Percentiles rank a stretch among this genome's conserved stretches.
These are phyloP conservation scores for Ectropis crepuscularia DNA, from an alignment of 2,888 invertebrate species.

Conservation along the genomic window DNA sequence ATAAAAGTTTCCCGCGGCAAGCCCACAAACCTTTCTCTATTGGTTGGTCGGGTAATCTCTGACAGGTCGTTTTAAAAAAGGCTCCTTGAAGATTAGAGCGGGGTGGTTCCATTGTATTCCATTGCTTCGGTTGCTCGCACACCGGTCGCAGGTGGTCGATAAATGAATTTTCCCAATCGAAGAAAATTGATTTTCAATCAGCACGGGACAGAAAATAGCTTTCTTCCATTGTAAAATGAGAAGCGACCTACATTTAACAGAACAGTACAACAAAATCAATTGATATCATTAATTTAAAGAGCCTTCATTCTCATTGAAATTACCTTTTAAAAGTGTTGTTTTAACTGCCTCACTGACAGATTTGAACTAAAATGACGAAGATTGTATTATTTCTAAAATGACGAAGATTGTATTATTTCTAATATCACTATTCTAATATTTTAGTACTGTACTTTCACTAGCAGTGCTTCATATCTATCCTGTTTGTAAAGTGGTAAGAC, in stretches of 20 bases:
- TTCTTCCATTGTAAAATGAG: constrained; percentile 49
- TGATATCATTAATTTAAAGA: too few species aligned
- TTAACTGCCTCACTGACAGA: too few species aligned
- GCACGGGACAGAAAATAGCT: constrained; percentile 51
- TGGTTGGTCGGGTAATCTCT: constrained; percentile 51
- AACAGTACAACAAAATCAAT: too few species aligned
- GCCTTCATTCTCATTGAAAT: too few species aligned
- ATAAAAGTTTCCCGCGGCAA: constrained; percentile 41
- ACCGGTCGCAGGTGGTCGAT: constrained; percentile 67
- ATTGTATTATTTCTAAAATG: too few species aligned
- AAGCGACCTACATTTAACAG: constrained; percentile 43
- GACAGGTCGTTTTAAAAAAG: constrained; percentile 57
- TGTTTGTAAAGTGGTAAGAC: too few species aligned
- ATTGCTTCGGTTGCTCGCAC: constrained; percentile 62
- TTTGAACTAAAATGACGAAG: too few species aligned
- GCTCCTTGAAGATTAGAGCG: constrained; percentile 60
- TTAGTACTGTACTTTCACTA: too few species aligned
- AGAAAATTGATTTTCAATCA: constrained; percentile 70
- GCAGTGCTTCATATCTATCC: too few species aligned
- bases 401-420: too few species aligned
- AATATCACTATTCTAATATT: too few species aligned
- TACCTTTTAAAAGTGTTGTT: too few species aligned
- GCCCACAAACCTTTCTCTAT: constrained; percentile 47
- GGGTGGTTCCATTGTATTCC: constrained; percentile 57
- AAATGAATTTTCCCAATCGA: constrained; percentile 65